Conservation (phyloP, 2,797 vertebrate species). For the Kryptopterus vitreolus region DNA sequence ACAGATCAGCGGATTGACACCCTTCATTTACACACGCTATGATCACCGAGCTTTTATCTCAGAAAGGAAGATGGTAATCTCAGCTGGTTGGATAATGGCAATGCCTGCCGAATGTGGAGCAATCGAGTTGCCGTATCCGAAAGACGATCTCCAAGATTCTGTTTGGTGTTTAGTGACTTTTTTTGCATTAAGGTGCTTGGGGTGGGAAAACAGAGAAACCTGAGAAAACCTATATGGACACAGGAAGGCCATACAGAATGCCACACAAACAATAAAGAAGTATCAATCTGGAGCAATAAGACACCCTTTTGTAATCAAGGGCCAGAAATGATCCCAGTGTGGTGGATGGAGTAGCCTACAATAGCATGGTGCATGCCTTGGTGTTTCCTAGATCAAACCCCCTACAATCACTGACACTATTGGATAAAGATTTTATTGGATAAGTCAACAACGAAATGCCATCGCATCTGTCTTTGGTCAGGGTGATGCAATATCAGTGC, state of each 20-base stretch:
- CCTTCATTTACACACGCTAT: slow-evolving; percentile 10
- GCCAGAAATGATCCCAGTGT: too few species aligned
- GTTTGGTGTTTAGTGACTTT: neutral
- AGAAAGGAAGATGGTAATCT: slow-evolving; percentile 9
- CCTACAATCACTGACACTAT: neutral
- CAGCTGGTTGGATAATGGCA: neutral
- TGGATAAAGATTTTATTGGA: neutral
- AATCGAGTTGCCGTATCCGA: slow-evolving; percentile 15
- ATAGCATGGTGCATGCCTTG: neutral
- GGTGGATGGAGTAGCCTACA: neutral
- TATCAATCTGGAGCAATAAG: neutral
- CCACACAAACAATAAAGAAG: neutral
- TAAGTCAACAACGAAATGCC: neutral
- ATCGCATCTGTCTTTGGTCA: neutral
- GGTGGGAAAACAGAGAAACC: neutral
- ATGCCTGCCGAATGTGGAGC: slow-evolving; percentile 1
- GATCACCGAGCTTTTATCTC: neutral
- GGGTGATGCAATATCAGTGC: neutral
- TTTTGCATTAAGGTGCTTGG: neutral
- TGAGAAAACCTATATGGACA: neutral
- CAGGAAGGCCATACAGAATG: neutral
- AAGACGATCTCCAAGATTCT: neutral
- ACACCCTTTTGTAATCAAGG: neutral
- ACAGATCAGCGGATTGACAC: slow-evolving; percentile 20
- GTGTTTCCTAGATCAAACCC: neutral